Conservation (phyloP, 2,113 vertebrate species). For the Pseudopodoces humilis region DNA sequence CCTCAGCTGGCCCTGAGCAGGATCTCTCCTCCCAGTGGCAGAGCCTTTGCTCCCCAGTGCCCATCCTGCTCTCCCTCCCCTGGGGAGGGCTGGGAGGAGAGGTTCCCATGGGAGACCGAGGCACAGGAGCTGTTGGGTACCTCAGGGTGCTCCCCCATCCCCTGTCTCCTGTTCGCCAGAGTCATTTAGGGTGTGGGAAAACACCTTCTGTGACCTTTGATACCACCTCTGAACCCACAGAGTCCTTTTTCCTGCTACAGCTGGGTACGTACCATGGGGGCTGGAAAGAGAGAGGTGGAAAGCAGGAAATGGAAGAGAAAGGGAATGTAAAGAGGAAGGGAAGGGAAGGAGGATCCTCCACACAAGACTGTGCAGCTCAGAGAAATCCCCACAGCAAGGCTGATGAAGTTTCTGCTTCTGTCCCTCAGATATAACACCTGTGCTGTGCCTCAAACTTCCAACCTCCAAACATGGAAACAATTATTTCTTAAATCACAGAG, state of each 20-base stretch:
- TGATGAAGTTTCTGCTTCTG: neutral
- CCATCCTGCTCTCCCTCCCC: neutral
- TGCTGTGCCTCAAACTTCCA: neutral
- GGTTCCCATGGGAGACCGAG: neutral
- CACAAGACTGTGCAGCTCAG: neutral
- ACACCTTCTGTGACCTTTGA: no score
- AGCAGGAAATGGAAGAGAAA: neutral
- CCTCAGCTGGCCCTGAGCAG: neutral
- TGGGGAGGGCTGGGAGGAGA: neutral
- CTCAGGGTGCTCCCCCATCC: no score
- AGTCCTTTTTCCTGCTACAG: neutral
- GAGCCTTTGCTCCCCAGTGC: neutral
- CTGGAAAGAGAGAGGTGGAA: neutral
- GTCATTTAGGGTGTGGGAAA: neutral
- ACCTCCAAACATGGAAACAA: neutral
- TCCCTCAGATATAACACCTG: neutral
- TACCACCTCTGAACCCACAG: neutral
- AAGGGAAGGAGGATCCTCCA: accelerated
- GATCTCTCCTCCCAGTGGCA: neutral
- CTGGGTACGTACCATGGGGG: accelerated
- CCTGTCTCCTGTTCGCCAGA: accelerated
- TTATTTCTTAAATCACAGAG: neutral
- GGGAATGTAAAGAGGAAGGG: neutral
- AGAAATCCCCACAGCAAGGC: neutral
- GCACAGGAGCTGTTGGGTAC: neutral